A percentile compares a stretch with the other conserved stretches of the same genome.
Conservation (phyloP, 2,888 invertebrate genomes). For the Galeopsomyia nigrocyanea region DNA sequence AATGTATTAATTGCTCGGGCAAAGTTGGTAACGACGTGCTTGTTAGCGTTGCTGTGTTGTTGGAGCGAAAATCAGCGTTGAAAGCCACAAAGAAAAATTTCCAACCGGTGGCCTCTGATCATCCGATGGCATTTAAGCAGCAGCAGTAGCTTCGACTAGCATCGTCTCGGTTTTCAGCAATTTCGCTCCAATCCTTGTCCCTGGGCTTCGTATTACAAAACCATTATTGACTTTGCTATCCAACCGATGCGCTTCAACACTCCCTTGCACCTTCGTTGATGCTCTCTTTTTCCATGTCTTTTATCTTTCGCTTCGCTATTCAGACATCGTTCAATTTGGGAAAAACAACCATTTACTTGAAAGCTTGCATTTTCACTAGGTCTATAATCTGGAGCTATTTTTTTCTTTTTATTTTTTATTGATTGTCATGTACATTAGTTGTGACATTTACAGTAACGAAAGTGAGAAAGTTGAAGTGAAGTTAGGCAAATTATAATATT, state of each 20-base stretch:
- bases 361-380: too few relatives aligned
- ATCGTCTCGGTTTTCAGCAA: constrained; percentile 27
- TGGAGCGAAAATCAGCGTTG: background rate
- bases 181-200: constrained; percentile 30
- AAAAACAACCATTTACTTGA: too few relatives aligned
- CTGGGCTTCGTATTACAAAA: constrained; percentile 38
- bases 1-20: constrained; percentile 11
- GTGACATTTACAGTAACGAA: too few relatives aligned
- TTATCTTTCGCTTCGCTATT: too few relatives aligned
- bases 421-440: too few relatives aligned
- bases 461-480: too few relatives aligned
- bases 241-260: background rate
- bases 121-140: background rate
- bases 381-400: too few relatives aligned
- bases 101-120: background rate
- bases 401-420: too few relatives aligned
- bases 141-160: background rate
- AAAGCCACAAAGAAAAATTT: constrained; percentile 14
- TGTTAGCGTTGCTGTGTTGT: background rate
- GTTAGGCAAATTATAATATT: too few relatives aligned
- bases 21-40: background rate
- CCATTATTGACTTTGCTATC: constrained; percentile 17
- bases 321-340: too few relatives aligned
- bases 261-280: background rate
- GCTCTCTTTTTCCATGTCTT: too few relatives aligned